Evolutionary conservation across 2,113 vertebrate genomes (phyloP).

Genomic region (Taurulus bubalis): DNA sequence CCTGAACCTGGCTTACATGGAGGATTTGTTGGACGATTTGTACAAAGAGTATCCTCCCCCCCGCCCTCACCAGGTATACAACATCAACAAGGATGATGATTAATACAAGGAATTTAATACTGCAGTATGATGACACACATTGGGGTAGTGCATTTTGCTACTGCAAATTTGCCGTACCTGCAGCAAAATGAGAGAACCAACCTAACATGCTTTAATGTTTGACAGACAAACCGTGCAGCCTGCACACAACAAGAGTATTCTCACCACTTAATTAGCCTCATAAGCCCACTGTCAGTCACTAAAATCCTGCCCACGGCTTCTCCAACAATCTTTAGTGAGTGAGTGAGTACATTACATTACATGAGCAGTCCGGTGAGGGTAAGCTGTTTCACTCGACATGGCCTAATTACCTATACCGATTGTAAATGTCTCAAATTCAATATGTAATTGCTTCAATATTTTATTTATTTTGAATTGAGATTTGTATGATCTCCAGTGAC

Average conservation of each 20-base stretch:
- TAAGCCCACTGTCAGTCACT: conserved; percentile 55
- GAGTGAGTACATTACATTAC: no score
- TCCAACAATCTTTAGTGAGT: conserved; percentile 26
- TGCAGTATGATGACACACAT: conserved; percentile 8
- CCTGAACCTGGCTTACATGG: conserved; percentile 84
- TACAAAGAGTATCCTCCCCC: conserved; percentile 91
- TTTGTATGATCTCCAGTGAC: no score
- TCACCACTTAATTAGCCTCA: conserved; percentile 34
- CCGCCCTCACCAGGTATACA: conserved; percentile 87
- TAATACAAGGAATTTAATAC: not conserved
- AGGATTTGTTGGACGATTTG: conserved; percentile 90
- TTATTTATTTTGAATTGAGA: no score
- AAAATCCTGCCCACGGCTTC: conserved; percentile 33
- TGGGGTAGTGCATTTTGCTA: conserved; percentile 1
- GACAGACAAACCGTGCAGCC: conserved; percentile 1
- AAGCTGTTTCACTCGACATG: conserved; percentile 40
- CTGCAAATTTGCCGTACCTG: conserved; percentile 33
- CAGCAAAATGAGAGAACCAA: conserved; percentile 17
- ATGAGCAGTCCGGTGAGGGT: conserved; percentile 51
- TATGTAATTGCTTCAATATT: no score
- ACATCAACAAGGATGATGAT: not conserved
- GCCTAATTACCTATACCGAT: conserved; percentile 55
- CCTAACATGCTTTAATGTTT: conserved; percentile 28
- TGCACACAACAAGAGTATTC: conserved; percentile 12
- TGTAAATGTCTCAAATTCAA: no score